Evolutionary conservation across 2,888 invertebrate genomes (phyloP), one percentile per base, ranked within the genome.

Genomic region (Eucriotettix oculatus): DNA sequence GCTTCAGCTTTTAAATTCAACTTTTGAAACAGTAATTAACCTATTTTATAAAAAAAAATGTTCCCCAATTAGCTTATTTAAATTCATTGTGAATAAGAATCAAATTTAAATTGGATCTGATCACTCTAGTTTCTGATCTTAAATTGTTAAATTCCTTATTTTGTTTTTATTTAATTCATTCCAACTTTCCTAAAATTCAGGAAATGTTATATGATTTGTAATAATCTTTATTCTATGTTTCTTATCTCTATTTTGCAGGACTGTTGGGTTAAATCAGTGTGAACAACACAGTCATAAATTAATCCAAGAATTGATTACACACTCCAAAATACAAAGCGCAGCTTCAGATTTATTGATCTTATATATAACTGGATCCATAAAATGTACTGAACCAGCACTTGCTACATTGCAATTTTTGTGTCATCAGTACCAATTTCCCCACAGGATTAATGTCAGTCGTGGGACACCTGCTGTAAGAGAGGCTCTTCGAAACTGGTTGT

Each of bases 231-330:
- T 29, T 29, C 7, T 29, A 29, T 29, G 29, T 5, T 2, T 29
- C 7, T 29, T 29, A 29, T 29, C 7, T 29, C 29, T 29, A 9
- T 57, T 57, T 73, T 72, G 62, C 64, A 78, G 77, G 64, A 74
- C 74, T 48, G 69, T 77, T 53, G 76, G 75, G 42, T 68, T 75
- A 64, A 75, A 75, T 66, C 75, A 76, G 60, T 74, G 73, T 59
- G 74, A 75, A 63, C 67, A 71, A 59, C 66, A 67, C 54, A 73
- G 73, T 1, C 78, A 78, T 66, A 66, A 66, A 41, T 68, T 79
- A 10, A 65, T 78, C 1, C 74, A 74, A 62, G 68, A 69, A 10
- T 67, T 79, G 14, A 70, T 79, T 52, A 63, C 62, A 10, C 63
- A 69, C 58, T 67, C 70, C 54, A 71, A 72, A 63, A 65, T 69